phyloP scores from a whole-genome alignment of 1,140 invertebrate species.

The Atta texana region DNA sequence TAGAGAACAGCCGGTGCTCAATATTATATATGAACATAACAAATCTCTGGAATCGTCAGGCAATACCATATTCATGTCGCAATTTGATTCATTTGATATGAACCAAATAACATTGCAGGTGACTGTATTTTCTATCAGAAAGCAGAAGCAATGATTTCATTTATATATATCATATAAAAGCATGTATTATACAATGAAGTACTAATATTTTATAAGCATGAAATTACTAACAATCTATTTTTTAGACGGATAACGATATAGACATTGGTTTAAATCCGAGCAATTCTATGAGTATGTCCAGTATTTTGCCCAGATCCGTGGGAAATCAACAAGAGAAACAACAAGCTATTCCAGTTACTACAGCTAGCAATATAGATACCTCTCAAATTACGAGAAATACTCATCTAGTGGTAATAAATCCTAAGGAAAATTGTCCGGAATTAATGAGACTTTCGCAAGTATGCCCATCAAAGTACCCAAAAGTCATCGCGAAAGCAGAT shows the following conservation, averaged over 20 bases:
- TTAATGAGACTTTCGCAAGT: conserved; percentile 63
- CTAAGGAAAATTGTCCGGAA: conserved; percentile 67
- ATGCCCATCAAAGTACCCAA: conserved; percentile 71
- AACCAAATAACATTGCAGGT: conserved; percentile 80
- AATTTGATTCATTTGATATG: conserved; percentile 81
- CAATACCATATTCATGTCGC: conserved; percentile 75
- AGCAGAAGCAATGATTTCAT: not conserved
- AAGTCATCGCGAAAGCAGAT: conserved; percentile 76
- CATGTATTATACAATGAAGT: not conserved
- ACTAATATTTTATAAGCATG: conserved; percentile 3
- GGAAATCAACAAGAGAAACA: conserved; percentile 66
- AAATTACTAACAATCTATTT: conserved; percentile 20
- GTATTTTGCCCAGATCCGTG: conserved; percentile 80
- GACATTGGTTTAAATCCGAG: conserved; percentile 77
- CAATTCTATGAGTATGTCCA: conserved; percentile 79
- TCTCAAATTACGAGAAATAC: conserved; percentile 58
- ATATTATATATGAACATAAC: conserved; percentile 81
- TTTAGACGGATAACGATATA: conserved; percentile 77
- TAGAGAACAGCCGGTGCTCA: conserved; percentile 76
- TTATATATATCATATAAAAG: not conserved
- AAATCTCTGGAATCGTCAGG: conserved; percentile 73
- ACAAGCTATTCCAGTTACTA: conserved; percentile 62
- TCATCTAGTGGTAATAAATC: conserved; percentile 68
- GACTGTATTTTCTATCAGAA: conserved; percentile 1
- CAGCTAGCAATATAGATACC: conserved; percentile 44